Percentiles rank a stretch among this genome's conserved stretches.
phyloP scores from a whole-genome alignment of 2,888 invertebrate species.

The Microctonus aethiopoides region DNA sequence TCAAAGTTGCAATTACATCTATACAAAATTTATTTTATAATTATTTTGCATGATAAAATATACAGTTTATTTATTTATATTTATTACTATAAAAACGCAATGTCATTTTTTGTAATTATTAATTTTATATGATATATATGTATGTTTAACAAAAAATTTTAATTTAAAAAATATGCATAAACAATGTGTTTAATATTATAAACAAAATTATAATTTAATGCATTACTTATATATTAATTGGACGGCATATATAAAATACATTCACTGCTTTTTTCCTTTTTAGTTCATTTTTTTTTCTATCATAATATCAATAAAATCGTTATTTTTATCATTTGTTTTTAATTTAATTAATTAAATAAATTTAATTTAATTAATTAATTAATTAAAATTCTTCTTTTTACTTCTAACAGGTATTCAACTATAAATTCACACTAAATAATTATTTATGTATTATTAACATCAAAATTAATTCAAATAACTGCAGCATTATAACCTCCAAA shows the following conservation, averaged over 20 bases:
- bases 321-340: too few species aligned
- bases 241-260: conserved; percentile 11
- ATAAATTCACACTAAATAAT: too few species aligned
- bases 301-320: too few species aligned
- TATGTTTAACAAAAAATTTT: background rate
- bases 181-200: background rate
- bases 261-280: background rate
- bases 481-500: too few species aligned
- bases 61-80: background rate
- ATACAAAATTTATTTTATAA: background rate
- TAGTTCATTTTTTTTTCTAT: background rate
- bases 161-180: background rate
- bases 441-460: too few species aligned
- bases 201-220: background rate
- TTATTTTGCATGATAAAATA: background rate
- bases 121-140: background rate
- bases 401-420: too few species aligned
- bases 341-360: too few species aligned
- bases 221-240: background rate
- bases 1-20: too few species aligned
- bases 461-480: too few species aligned
- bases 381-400: too few species aligned
- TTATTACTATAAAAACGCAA: background rate
- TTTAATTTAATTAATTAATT: too few species aligned
- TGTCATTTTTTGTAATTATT: background rate